Evolutionary conservation across 2,113 vertebrate genomes (phyloP), one percentile per base, ranked within the genome.

Genomic region (Lampris megalopsis): DNA sequence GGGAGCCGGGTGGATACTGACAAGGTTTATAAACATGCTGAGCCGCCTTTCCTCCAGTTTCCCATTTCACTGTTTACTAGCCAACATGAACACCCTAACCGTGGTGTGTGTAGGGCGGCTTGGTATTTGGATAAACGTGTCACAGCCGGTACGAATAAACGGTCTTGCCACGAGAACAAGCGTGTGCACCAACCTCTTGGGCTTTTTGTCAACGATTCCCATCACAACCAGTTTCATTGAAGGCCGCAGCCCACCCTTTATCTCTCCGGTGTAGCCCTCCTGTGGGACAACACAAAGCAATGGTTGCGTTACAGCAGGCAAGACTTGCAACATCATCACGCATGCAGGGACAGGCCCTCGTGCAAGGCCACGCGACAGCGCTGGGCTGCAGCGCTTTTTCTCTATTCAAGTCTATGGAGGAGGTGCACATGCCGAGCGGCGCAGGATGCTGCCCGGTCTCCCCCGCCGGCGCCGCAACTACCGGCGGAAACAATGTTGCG

Each of bases 151-250:
- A 24, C 24, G 24, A 24, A 24, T 24, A 24, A 24, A 24, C 24
- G 24, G 24, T 24, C 24, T 24, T 0, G 24, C 24, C 24, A 24
- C 24, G 54, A 48, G 53, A 56, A 42, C 62, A 83, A 54, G 58
- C 69, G 68, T 71, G 57, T 73, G 52, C 68, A 78, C 88, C 73
- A 38, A 95, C 94, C 91, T 95, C 52, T 94, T 93, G 6, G 94
- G 89, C 59, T 92, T 93, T 73, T 92, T 84, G 87, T 94, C 86
- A 71, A 95, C 82, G 69, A 95, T 95, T 59, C 94, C 94, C 94
- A 95, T 94, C 45, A 95, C 91, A 60, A 94, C 83, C 71, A 95
- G 92, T 66, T 93, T 94, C 94, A 95, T 95, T 48, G 94, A 91
- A 77, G 94, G 94, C 86, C 93, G 87, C 76, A 95, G 65, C 4